Evolutionary conservation across 2,113 vertebrate genomes (phyloP), one percentile per base, ranked within the genome.

Genomic region (Tinamus guttatus): DNA sequence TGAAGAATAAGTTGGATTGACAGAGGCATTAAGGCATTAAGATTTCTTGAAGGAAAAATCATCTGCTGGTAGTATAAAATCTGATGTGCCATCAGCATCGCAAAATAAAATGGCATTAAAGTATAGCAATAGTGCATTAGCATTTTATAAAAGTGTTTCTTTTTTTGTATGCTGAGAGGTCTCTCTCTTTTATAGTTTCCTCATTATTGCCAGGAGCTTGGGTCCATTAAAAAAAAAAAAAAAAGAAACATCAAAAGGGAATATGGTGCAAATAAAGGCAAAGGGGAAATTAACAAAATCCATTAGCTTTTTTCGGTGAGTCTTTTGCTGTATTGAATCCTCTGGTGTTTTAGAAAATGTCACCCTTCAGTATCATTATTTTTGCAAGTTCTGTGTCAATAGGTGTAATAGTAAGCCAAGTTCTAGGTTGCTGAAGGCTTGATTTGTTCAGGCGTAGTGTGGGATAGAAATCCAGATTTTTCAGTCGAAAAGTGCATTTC

Each of bases 231-330:
- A 95, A 86, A 80, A 49, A 3, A 36, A 40, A 64, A 19, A 43
- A 43, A 43, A 43, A 54, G 47, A 75, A 85, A 71, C 90, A 59
- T n/a, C 36, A 82, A 52, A 80, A 59, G 81, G 54, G 71, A 85
- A 77, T 30, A 43, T 87, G 40, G 3, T 56, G 64, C 64, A 77
- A 93, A 52, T 90, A 59, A n/a, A 92, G 64, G 38, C 21, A 7
- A 89, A 88, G 16, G 70, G 77, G 49, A 94, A 92, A 94, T 89
- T 92, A 94, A 68, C 76, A 92, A 94, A 96, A 89, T 38, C 64
- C 76, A 90, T 93, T 92, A 85, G 62, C 38, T 54, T 71, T 67
- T 95, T 79, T 56, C 62, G 25, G 9, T 1, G 6, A 38, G 5
- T 15, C 7, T 91, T 74, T 85, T 89, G 27, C 64, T 71, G 16